Base-by-base conservation (phyloP, 2,113 vertebrate species). In the Hippocampus zosterae region DNA sequence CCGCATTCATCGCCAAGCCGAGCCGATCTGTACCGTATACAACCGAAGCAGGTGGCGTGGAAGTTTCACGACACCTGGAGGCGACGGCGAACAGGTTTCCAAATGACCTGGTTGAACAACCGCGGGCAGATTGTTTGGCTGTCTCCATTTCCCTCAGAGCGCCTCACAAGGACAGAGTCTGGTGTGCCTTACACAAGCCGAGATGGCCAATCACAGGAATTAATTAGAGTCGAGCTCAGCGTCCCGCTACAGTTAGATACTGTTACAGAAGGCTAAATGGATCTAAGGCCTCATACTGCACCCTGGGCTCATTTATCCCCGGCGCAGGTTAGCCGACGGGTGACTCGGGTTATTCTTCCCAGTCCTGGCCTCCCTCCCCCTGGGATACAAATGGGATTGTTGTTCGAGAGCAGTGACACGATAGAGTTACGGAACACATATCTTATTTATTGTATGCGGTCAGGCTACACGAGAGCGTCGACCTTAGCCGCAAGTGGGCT, bases 401-500 rank as follows among this genome's bases (percentile, higher is more conserved):
- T 46, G 72, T 83, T 74, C n/a, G 72, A 79, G 79, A 81, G 71
- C 40, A 19, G 73, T 80, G 84, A 82, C 88, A 80, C 82, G 86
- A 88, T 90, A 78, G 81, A 88, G 87, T 91, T 88, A 87, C 84
- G 12, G 74, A 81, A 78, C 87, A 78, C 86, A 85, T 88, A 77
- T 92, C 88, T 91, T 90, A 89, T 93, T 92, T 86, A 88, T 87
- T 73, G 77, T 77, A 84, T 90, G 88, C 78, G 89, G 84, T 82
- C 80, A 81, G 81, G 81, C 80, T 71, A 74, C 82, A 73, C 67
- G 10, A 83, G 83, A 83, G 87, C 80, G 79, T 87, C 70, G 76
- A 74, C 81, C 79, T 83, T 80, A 79, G 79, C 71, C 71, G 81
- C 74, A 89, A 90, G 89, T 81, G 85, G 84, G 71, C 72, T 84